Evolutionary conservation across 2,113 vertebrate species (phyloP).

Genomic region (Mohoua ochrocephala): DNA sequence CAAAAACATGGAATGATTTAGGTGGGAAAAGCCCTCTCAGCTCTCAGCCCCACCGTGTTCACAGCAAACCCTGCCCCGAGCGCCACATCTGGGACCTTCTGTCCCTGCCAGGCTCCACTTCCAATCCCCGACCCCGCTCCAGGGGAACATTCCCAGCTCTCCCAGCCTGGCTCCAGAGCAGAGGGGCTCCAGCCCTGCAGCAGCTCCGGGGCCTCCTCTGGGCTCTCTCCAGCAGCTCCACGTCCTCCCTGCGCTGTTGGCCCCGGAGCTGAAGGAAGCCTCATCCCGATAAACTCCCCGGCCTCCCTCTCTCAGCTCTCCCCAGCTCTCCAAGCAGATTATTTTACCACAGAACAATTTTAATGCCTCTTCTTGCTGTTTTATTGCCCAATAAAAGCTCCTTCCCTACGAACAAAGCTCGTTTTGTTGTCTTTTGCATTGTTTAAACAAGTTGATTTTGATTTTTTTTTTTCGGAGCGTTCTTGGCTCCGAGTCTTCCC

Average conservation of each 20-base stretch:
- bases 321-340: background rate
- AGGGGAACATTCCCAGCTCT: background rate
- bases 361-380: background rate
- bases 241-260: fast-evolving
- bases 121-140: background rate
- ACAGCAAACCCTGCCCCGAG: background rate
- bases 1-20: fast-evolving
- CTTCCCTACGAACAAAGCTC: background rate
- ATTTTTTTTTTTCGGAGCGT: background rate
- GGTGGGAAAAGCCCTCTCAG: background rate
- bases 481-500: background rate
- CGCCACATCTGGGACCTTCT: background rate
- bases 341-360: background rate
- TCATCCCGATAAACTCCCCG: background rate
- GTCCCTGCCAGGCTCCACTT: background rate
- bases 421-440: background rate
- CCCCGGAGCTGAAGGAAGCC: background rate
- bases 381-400: background rate
- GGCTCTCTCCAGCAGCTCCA: background rate
- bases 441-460: background rate
- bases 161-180: background rate
- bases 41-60: fast-evolving
- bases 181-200: background rate
- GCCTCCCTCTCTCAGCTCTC: background rate
- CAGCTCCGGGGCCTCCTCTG: background rate